phyloP scores from a whole-genome alignment of 2,797 vertebrate genomes.

The Muscicapa striata region DNA sequence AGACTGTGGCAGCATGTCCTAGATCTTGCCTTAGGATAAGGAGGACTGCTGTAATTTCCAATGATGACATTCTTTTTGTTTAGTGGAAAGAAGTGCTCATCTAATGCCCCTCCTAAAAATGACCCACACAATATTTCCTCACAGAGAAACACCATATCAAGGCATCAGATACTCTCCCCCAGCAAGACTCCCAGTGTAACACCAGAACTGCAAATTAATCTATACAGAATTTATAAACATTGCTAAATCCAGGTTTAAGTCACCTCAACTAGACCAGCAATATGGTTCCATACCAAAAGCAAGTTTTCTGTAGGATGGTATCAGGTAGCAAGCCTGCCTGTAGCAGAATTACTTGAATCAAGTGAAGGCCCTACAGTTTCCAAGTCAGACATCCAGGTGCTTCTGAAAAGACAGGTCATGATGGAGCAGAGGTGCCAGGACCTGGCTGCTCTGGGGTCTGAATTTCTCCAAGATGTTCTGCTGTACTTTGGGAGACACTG shows the following conservation, averaged over 20 bases:
- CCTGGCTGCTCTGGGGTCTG: not conserved
- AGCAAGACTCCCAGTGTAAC: not conserved
- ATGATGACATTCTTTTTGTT: slow-evolving; percentile 2
- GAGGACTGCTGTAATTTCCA: slow-evolving; percentile 16
- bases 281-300: not conserved
- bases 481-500: not conserved
- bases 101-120: not conserved
- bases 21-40: slow-evolving; percentile 52
- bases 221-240: rapidly evolving
- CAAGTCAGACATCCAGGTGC: not conserved
- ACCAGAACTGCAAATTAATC: not conserved
- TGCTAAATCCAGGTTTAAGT: not conserved
- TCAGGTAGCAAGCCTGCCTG: not conserved
- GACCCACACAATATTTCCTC: not conserved
- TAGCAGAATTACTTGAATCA: not conserved
- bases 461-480: not conserved
- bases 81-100: slow-evolving; percentile 22
- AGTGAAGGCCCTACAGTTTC: not conserved
- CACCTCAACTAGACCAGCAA: not conserved
- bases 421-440: not conserved
- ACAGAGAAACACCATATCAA: rapidly evolving
- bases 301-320: not conserved
- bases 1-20: slow-evolving; percentile 7
- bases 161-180: not conserved
- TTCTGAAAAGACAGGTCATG: not conserved